Evolutionary conservation across 2,888 invertebrate genomes (phyloP).

Genomic region (Stenodema calcarata): DNA sequence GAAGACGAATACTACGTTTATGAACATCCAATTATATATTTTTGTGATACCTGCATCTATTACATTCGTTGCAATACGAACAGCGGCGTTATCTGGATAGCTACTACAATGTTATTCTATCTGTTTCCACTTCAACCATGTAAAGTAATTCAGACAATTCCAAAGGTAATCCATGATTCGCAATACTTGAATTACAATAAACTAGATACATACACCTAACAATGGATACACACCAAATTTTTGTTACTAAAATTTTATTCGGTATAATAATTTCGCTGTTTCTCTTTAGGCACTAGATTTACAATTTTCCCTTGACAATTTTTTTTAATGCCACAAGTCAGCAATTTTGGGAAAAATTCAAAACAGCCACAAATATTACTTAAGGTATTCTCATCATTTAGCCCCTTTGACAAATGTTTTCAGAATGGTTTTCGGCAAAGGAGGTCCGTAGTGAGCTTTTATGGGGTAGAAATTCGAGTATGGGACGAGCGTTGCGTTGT

Average conservation of each 20-base stretch:
- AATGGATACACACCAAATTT: background rate
- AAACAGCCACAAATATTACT: background rate
- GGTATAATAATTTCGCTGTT: background rate
- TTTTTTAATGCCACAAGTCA: background rate
- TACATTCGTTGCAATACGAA: background rate
- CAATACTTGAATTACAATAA: background rate
- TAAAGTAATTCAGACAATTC: background rate
- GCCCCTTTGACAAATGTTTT: constrained; percentile 42
- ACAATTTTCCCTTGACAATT: background rate
- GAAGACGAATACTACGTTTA: background rate
- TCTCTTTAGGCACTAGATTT: background rate
- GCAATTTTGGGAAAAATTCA: background rate
- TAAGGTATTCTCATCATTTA: background rate
- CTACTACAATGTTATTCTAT: background rate
- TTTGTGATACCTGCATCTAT: background rate
- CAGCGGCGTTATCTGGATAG: background rate
- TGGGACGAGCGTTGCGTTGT: constrained; percentile 39
- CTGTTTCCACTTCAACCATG: no score
- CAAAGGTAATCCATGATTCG: background rate
- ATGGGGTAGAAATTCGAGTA: constrained; percentile 29
- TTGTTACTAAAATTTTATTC: background rate
- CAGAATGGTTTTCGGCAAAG: constrained; percentile 40
- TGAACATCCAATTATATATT: background rate
- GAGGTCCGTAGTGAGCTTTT: constrained; percentile 29
- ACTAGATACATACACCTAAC: background rate